Evolutionary conservation across 2,113 vertebrate genomes (phyloP), one percentile per base, ranked within the genome.

Genomic region (Nematolebias whitei): DNA sequence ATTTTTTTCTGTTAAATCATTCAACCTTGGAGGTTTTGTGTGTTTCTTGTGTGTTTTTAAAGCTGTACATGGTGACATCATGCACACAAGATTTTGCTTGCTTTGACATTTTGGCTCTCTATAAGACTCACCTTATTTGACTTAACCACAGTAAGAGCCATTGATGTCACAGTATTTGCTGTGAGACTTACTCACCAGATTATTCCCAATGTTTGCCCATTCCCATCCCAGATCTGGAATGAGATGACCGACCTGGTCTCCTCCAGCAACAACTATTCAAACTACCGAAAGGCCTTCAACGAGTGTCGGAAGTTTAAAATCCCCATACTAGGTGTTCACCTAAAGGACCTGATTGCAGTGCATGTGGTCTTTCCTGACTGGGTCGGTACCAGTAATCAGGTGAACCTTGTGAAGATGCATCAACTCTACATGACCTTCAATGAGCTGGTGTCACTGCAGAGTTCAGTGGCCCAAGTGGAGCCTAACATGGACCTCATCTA

Each of bases 401-500:
- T 98, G 57, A 98, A 99, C 80, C 93, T 98, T 61, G 96, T 94
- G 82, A 99, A 99, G 91, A 98, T 99, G 97, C 96, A 98, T 79
- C 97, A 99, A 82, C 94, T 99, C 53, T 98, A 96, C 39, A 90
- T 95, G 72, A 99, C 96, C 68, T 93, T 98, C 88, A 98, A 92
- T 52, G 97, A 99, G 86, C 90, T 99, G 85, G 95, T 97, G 83
- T 94, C 95, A 0, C 86, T 99, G 43, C 97, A 98, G 91, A 96
- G 90, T 14, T 89, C 93, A 5, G 92, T 92, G 41, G 93, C 94
- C 66, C 96, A 97, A 64, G 92, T 97, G 82, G 96, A 99, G 69
- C 96, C 97, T 78, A 98, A 96, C 87, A 95, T 98, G 96, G 97
- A 99, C 87, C 92, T 99, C 78, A 96, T 99, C 86, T 94, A 98